Evolutionary conservation across 2,797 vertebrate species (phyloP), one percentile per base, ranked within the genome.

Genomic region (Notolabrus celidotus): DNA sequence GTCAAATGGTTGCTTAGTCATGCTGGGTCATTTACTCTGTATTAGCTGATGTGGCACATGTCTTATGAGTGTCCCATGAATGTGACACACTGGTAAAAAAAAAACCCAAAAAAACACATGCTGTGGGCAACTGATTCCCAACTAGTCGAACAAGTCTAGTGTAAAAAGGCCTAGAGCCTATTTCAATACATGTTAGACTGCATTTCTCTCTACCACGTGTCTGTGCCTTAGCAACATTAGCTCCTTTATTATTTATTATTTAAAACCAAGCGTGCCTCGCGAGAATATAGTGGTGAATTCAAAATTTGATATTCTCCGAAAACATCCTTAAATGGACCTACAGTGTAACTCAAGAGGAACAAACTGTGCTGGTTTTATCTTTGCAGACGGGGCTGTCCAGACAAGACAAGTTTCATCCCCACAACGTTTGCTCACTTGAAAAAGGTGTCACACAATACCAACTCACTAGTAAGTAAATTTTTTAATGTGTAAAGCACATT

Each of bases 51-150:
- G 25, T 60, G 39, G 29, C 50, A 42, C 10, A 45, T 43, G 47
- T 53, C 19, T 52, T 39, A 31, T 58, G 68, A 62, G 41, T 7
- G 33, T 52, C 19, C 33, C 33, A 39, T 61, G 68, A 62, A 42
- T 10, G 36, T 54, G 38, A 62, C 23, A 17, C 12, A 15, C 31
- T 1, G 2, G 22, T 22, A 4, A 41, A 8, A 57, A 16, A 9
- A 3, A 31, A 17, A 15, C 14, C n/a, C 3, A 36, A 5, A 33
- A 17, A 19, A 14, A n/a, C 3, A 38, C 20, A 5, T 14, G 14
- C 4, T 17, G 3, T 10, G 7, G 7, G 29, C 15, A 2, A 22
- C 33, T 2, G 29, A 3, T 15, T 45, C 10, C 22, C 4, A 34
- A 52, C 9, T 6, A 52, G 45, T 52, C 14, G 19, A 46, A 3